These are phyloP conservation scores for Hedychridium roseum DNA, from an alignment of 2,888 invertebrate genomes.

Conservation along the genomic window DNA sequence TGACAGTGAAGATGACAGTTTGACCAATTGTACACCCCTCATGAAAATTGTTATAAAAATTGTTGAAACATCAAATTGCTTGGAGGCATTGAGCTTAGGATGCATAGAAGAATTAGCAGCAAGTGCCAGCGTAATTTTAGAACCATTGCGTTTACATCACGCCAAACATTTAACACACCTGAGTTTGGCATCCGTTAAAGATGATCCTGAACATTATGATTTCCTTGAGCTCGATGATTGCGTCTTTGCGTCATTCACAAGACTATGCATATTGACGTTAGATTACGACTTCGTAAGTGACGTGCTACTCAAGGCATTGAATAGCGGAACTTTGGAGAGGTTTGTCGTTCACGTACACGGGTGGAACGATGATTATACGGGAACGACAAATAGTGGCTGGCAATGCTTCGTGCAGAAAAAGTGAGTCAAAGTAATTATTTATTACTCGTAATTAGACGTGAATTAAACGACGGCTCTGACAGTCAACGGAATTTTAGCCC, in stretches of 20 bases:
- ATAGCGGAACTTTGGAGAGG: constrained; percentile 65
- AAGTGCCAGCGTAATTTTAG: constrained; percentile 61
- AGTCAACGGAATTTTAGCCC: constrained; percentile 57
- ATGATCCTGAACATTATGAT: constrained; percentile 75
- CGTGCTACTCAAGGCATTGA: constrained; percentile 64
- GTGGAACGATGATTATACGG: constrained; percentile 70
- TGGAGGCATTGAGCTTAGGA: constrained; percentile 67
- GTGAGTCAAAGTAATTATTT: constrained; percentile 43
- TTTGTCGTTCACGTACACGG: constrained; percentile 77
- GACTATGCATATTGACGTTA: constrained; percentile 63
- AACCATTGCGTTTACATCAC: constrained; percentile 63
- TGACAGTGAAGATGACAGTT: constrained; percentile 30
- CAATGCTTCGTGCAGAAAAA: constrained; percentile 66
- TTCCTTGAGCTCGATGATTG: constrained; percentile 67
- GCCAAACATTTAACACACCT: constrained; percentile 70
- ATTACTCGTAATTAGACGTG: not conserved
- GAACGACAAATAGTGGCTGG: constrained; percentile 74
- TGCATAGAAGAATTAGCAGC: constrained; percentile 67
- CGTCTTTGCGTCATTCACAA: constrained; percentile 68
- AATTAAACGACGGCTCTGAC: not conserved
- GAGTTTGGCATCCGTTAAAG: constrained; percentile 77
- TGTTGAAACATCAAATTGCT: constrained; percentile 61
- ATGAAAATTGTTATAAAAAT: constrained; percentile 61
- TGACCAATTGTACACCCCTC: constrained; percentile 32
- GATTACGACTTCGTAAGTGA: constrained; percentile 69